These are phyloP conservation scores for Anseranas semipalmata DNA, from an alignment of 2,113 vertebrate genomes.

Conservation along the genomic window DNA sequence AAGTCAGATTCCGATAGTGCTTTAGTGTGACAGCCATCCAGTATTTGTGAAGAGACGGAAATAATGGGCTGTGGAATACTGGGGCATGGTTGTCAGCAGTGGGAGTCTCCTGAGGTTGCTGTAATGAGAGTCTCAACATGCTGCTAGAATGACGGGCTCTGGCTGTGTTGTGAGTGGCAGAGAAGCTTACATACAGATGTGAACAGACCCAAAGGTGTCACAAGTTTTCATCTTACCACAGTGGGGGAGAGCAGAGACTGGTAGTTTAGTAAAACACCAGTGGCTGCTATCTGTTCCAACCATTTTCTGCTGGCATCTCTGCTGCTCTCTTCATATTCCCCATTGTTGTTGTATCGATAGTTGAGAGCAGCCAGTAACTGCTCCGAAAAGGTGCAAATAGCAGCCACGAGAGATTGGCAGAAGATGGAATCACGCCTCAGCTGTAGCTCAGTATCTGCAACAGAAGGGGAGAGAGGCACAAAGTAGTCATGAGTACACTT, in stretches of 20 bases:
- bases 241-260: conserved; percentile 88
- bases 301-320: conserved; percentile 97
- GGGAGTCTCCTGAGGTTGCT: neutral
- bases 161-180: neutral
- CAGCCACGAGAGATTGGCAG: conserved; percentile 91
- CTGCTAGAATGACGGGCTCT: neutral
- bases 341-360: conserved; percentile 92
- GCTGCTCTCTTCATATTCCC: conserved; percentile 95
- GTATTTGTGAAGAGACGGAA: neutral
- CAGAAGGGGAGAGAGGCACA: neutral
- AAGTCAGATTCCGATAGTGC: neutral
- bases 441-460: conserved; percentile 90
- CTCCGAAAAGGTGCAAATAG: conserved; percentile 90
- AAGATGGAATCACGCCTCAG: conserved; percentile 92
- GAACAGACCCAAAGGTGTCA: neutral
- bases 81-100: neutral
- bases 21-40: neutral
- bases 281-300: conserved; percentile 94
- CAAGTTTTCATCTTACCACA: conserved; percentile 79
- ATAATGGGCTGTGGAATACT: neutral
- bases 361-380: conserved; percentile 91
- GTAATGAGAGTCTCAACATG: neutral
- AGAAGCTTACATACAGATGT: neutral
- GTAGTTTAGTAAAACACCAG: conserved; percentile 90
- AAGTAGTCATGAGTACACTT: neutral